Conservation (phyloP, 2,113 vertebrate species). For the Oncorhynchus clarkii region DNA sequence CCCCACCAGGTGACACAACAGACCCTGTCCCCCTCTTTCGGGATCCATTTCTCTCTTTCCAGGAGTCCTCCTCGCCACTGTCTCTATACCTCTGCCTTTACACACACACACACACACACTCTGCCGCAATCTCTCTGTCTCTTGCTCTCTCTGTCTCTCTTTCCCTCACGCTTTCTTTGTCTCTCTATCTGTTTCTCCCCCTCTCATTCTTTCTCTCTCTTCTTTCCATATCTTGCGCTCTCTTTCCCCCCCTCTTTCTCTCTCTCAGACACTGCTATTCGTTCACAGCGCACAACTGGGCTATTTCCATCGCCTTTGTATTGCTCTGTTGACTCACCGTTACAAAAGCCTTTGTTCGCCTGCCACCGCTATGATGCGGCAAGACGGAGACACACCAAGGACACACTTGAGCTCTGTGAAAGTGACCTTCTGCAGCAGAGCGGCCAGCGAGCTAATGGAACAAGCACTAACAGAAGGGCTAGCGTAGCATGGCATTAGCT, state of each 20-base stretch:
- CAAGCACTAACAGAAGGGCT: not conserved
- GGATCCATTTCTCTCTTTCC: not conserved
- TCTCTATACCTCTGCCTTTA: not conserved
- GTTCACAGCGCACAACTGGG: not conserved
- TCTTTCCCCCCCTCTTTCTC: not conserved
- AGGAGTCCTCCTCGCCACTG: not conserved
- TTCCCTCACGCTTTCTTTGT: conserved; percentile 30
- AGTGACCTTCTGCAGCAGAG: conserved; percentile 27
- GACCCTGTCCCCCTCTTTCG: conserved; percentile 12
- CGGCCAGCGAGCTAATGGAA: conserved; percentile 6
- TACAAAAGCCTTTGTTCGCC: conserved; percentile 53
- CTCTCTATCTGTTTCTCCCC: conserved; percentile 36
- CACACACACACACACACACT: conserved; percentile 37
- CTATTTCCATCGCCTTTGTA: conserved; percentile 50
- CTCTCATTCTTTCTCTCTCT: conserved; percentile 40
- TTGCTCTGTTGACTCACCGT: not conserved
- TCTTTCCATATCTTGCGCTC: not conserved
- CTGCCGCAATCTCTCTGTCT: conserved; percentile 23
- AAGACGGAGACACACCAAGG: conserved; percentile 54
- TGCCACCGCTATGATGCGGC: conserved; percentile 51
- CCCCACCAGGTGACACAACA: conserved; percentile 56
- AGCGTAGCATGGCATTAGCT: conserved; percentile 23
- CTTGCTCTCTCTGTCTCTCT: not conserved
- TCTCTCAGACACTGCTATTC: not conserved
- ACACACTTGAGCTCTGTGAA: conserved; percentile 52